Base-by-base conservation (phyloP, 2,797 vertebrate species). In the Hoplostethus atlanticus region DNA sequence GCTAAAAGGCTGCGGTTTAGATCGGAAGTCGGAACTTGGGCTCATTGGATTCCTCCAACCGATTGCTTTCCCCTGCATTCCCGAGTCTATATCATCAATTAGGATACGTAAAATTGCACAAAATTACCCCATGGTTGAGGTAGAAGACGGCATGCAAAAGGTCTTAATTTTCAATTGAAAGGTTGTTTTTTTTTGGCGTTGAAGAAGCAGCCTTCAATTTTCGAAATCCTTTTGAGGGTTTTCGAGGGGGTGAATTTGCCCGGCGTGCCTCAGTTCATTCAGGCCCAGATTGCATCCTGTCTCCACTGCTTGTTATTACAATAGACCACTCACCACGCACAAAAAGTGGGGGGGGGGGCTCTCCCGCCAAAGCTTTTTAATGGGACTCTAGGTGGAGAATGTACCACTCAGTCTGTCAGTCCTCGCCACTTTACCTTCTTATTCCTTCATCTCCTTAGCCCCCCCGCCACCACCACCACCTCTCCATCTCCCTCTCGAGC, bases 271-370 rank as follows among this genome's bases (percentile, higher is more conserved):
- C 2, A 25, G 73, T 75, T 81, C 73, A 85, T 83, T 84, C 79
- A 83, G 84, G 11, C 59, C 67, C 50, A 76, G 86, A 91, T 81
- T 83, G 84, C 84, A 82, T 87, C 83, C 74, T 54, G 79, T 87
- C 82, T 87, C 84, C 31, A 59, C 73, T 81, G 79, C 86, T 89
- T 86, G 84, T 86, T 84, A 81, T 87, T 91, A 92, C 88, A 92
- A 92, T 86, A 63, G 90, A 89, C 70, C 91, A 85, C 92, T 94
- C 85, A 76, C 72, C 79, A 55, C 76, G 77, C 83, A 93, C 85
- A 90, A 90, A 88, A 90, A 83, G 66, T 70, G 64, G 21, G 21
- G 1, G 21, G 21, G 21, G 21, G 21, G 21, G 21, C 71, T 91
- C 83, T 89, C 62, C 62, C 55, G 59, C 71, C 79, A 71, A 3